Evolutionary conservation across 2,797 vertebrate genomes (phyloP).

Genomic region (Lepilemur ruficaudatus): DNA sequence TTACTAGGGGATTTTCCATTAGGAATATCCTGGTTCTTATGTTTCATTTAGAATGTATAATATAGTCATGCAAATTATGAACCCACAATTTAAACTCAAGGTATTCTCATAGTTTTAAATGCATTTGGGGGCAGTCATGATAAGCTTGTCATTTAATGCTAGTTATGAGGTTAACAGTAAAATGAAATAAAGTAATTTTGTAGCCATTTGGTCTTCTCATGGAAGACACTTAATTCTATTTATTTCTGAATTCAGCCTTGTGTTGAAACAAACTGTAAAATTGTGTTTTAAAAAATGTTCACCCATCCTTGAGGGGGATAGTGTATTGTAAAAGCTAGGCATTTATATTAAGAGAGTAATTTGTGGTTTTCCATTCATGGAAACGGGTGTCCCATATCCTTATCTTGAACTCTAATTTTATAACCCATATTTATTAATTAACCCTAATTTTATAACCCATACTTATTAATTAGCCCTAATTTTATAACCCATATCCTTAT

Average conservation of each 20-base stretch:
- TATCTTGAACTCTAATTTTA: slow-evolving; percentile 1
- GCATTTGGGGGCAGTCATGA: not conserved
- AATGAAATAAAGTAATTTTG: slow-evolving; percentile 13
- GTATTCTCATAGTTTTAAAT: slow-evolving; percentile 25
- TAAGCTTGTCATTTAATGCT: slow-evolving; percentile 43
- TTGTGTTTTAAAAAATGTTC: slow-evolving; percentile 20
- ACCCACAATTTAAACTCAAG: slow-evolving; percentile 21
- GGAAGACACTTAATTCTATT: not conserved
- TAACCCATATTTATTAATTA: too few relatives aligned
- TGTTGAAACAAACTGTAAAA: slow-evolving; percentile 36
- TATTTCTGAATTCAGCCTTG: slow-evolving; percentile 40
- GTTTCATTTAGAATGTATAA: slow-evolving; percentile 40
- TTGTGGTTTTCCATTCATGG: slow-evolving; percentile 29
- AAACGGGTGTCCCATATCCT: not conserved
- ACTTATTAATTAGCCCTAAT: too few relatives aligned
- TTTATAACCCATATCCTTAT: not conserved
- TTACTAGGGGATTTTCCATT: slow-evolving; percentile 47
- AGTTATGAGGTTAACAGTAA: not conserved
- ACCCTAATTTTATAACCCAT: too few relatives aligned
- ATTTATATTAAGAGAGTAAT: slow-evolving; percentile 40
- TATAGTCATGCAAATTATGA: slow-evolving; percentile 11
- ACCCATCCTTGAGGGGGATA: not conserved
- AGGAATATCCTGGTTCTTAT: slow-evolving; percentile 33
- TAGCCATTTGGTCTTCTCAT: slow-evolving; percentile 28
- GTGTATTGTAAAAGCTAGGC: not conserved